Base-by-base conservation (phyloP, 2,113 vertebrate genomes). In the Triplophysa dalaica region DNA sequence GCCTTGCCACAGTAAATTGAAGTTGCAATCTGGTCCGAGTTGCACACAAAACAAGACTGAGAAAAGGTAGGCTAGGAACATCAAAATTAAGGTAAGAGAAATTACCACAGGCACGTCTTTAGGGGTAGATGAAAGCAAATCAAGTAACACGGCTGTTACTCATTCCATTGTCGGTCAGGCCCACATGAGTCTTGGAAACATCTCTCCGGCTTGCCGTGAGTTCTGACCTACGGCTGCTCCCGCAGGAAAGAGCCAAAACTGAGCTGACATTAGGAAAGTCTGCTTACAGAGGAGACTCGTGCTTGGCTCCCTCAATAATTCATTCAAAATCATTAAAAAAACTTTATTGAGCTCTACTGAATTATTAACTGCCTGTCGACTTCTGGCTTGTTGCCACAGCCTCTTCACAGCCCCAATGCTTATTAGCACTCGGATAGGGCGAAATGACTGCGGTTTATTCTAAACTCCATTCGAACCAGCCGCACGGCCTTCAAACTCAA, bases 261-360 rank as follows among this genome's bases (percentile, higher is more conserved):
- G 45, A 6, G 12, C 17, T 26, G 10, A 62, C 14, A 24, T 26
- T 24, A 29, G 60, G 21, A 8, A 54, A 73, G 54, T 80, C 54
- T 64, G 26, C 78, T 79, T 52, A 54, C 68, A 9, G 7, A 21
- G 78, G 17, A 80, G 61, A 50, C 60, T 64, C 8, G 17, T 3
- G 16, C 48, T 24, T 22, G 33, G 48, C 48, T 63, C 33, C 45
- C 11, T 58, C 66, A 22, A 77, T 76, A 70, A 70, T 80, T 83
- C 9, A 83, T 83, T 80, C 8, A 58, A 24, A 83, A 64, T 75
- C n/a, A 64, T 64, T 8, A 81, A 72, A 45, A 78, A 79, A 75
- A 62, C 45, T 76, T 69, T 70, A 79, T 70, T 70, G 58, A 76
- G 54, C 65, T 63, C 22, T 29, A 12, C 64, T 79, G 64, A 63